phyloP scores from a whole-genome alignment of 2,888 invertebrate species.

The Sepioteuthis lessoniana region DNA sequence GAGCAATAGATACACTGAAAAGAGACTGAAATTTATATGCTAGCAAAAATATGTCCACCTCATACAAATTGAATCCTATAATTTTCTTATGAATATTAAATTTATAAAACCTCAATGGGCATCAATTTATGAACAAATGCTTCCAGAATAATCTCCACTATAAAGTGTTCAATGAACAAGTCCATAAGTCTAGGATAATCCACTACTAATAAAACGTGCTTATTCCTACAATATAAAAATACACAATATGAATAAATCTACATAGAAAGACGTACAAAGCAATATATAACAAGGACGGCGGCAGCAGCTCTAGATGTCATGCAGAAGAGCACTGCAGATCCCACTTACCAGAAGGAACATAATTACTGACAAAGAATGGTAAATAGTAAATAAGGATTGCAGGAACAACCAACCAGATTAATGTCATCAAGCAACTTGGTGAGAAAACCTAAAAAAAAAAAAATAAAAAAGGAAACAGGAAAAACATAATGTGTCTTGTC shows the following conservation, averaged over 20 bases:
- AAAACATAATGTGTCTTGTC: background rate
- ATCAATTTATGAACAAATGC: background rate
- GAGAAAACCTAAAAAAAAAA: background rate
- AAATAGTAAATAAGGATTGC: conserved; percentile 8
- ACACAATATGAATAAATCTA: background rate
- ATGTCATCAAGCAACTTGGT: conserved; percentile 33
- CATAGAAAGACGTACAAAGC: background rate
- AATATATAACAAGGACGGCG: background rate
- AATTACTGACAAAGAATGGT: conserved; percentile 18
- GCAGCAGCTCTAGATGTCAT: background rate
- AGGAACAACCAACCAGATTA: conserved; percentile 33
- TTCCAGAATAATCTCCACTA: background rate
- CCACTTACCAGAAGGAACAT: background rate
- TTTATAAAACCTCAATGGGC: background rate
- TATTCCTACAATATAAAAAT: conserved; percentile 6
- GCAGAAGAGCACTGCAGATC: conserved; percentile 8
- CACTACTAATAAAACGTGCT: background rate
- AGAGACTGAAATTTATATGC: background rate
- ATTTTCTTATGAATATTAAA: background rate
- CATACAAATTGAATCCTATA: background rate
- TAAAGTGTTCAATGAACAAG: background rate
- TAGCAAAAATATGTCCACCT: background rate
- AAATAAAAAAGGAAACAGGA: conserved; percentile 2
- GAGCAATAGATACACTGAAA: background rate
- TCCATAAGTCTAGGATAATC: background rate